A percentile compares a stretch with the other conserved stretches of the same genome.
phyloP scores from a whole-genome alignment of 2,113 vertebrate species.

The Paedocypris sp. region DNA sequence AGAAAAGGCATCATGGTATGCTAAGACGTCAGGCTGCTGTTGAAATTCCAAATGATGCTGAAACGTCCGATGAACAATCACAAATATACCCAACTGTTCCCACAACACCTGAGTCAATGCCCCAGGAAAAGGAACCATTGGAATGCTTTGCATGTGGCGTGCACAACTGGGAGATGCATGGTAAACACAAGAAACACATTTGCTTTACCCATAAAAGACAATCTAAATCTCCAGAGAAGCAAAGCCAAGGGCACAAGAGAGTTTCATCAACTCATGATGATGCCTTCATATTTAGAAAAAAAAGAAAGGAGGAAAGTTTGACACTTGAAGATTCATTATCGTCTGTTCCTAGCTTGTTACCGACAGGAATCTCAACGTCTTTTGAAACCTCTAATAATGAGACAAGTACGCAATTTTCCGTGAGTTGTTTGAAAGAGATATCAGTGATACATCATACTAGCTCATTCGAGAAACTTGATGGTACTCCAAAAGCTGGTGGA shows the following conservation, averaged over 20 bases:
- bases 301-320: constrained; percentile 85
- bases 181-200: constrained; percentile 80
- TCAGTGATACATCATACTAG: constrained; percentile 96
- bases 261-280: constrained; percentile 71
- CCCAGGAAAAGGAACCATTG: constrained; percentile 52
- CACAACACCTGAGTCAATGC: constrained; percentile 44
- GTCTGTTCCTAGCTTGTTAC: constrained; percentile 47
- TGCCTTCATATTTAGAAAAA: constrained; percentile 73
- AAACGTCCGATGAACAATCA: constrained; percentile 52
- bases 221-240: constrained; percentile 55
- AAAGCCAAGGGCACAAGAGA: constrained; percentile 63
- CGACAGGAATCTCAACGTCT: constrained; percentile 36
- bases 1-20: constrained; percentile 76
- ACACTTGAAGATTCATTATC: constrained; percentile 68
- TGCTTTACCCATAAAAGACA: constrained; percentile 64
- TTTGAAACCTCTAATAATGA: constrained; percentile 29
- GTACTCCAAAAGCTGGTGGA: constrained; percentile 57
- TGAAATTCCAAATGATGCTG: constrained; percentile 78
- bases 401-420: too few species aligned
- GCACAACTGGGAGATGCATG: constrained; percentile 81
- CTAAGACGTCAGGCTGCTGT: constrained; percentile 86
- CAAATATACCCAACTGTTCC: constrained; percentile 36
- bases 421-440: constrained; percentile 75
- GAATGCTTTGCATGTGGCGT: constrained; percentile 82
- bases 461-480: constrained; percentile 84